Base-by-base conservation (phyloP, 2,888 invertebrate genomes). In the Dendrolimus houi region DNA sequence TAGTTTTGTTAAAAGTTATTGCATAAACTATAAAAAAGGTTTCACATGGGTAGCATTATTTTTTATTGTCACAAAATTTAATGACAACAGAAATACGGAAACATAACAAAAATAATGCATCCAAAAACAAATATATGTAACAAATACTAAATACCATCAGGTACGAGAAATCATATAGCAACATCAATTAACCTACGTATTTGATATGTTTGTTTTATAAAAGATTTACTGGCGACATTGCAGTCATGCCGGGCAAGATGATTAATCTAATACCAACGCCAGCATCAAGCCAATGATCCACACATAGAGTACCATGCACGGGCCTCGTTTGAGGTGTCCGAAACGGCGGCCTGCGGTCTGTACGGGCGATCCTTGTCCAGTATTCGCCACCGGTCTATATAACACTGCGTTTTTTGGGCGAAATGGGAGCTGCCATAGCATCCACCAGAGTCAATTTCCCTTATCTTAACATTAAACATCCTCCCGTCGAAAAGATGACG, bases 391-490 rank as follows among this genome's bases (percentile, higher is more conserved):
- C 61, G 77, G 85, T 85, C 85, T 86, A 83, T 84, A 84, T 83
- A 87, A 87, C 87, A 87, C 87, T 67, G 66, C 69, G 75, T 79
- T 29, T 14, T 29, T 75, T 65, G 76, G 83, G 87, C 88, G 81
- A 87, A 78, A 64, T 73, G 78, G 85, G 87, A 76, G 85, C 76
- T 79, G 76, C 75, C 58, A 59, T 58, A 60, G 77, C 78, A 79
- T 83, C 87, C 79, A 87, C 87, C 89, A 90, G 87, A 85, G 87
- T 89, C 90, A 90, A 86, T 74, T 89, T 90, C 88, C 87, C 79
- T 81, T 77, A 81, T 85, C 80, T 88, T 87, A 87, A 84, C 70
- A 72, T 79, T 81, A 86, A 87, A 85, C 85, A 86, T 86, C 87
- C 78, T 78, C 76, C 75, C 81, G 79, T 82, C 79, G 69, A 70